Base-by-base conservation (phyloP, 2,888 invertebrate species). In the Drepanosiphum platanoidis region DNA sequence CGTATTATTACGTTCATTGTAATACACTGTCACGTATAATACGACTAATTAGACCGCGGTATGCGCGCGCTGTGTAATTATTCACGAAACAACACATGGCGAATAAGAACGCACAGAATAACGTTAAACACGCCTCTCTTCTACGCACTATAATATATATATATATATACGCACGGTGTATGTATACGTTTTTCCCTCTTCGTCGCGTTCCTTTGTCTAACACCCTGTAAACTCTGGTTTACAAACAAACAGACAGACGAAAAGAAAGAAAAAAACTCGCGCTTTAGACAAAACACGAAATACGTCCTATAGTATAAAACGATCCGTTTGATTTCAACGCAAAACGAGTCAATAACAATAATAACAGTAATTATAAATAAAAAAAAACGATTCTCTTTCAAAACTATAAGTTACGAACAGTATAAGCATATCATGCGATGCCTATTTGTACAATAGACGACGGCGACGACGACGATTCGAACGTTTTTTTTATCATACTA, bases 1-100 rank as follows among this genome's bases (percentile, higher is more conserved):
- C 80, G n/a, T 81, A 70, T 80, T 61, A 81, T 81, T 71, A 71
- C 15, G 68, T 80, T 46, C 68, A 70, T 70, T 80, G 80, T 80
- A 70, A 70, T 80, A 68, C 7, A 70, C 80, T 70, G 80, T 80
- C 68, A 68, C 68, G 70, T 52, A 52, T 80, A 80, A 71, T 58
- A 39, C 22, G 81, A 81, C 71, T 81, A 81, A 81, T 81, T 81
- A 81, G 81, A 71, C 71, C 7, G 13, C 58, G 36, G 4, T n/a
- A 52, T n/a, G n/a, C 7, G 9, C 9, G 34, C n/a, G 42, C 9
- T 46, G 70, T 70, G 70, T 81, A 81, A 81, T 81, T 71, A 81
- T 70, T 58, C 58, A 61, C 39, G 27, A 52, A 52, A 80, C 77
- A 36, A 61, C 79, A 80, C 80, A 80, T 80, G 81, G 81, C 39